Evolutionary conservation across 35 echinoderm and acorn worm species (phyloP).

Genomic region (Eucidaris tribuloides): DNA sequence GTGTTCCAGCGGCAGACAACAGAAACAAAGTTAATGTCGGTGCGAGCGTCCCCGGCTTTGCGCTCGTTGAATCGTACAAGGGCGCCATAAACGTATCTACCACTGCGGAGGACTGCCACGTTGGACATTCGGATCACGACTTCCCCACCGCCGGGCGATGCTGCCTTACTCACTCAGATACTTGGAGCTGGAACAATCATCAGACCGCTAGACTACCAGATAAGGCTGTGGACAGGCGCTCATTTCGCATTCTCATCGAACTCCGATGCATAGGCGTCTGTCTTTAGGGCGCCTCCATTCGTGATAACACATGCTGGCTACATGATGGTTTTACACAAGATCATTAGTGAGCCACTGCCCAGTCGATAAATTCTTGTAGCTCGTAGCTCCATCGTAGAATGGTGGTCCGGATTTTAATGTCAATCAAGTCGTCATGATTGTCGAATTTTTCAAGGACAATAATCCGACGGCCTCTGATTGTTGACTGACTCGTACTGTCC

Average conservation of each 20-base stretch:
- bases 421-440: slow-evolving; percentile 25
- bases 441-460: slow-evolving; percentile 36
- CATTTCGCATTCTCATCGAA: slow-evolving; percentile 5
- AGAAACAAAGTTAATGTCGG: slow-evolving; percentile 67
- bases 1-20: slow-evolving; percentile 46
- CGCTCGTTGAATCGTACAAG: slow-evolving; percentile 33
- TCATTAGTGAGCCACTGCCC: background rate
- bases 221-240: background rate
- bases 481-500: slow-evolving; percentile 20
- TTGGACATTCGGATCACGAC: slow-evolving; percentile 44
- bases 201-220: background rate
- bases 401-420: slow-evolving; percentile 52
- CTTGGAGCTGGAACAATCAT: slow-evolving; percentile 11
- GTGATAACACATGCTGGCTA: slow-evolving; percentile 3
- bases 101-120: slow-evolving; percentile 18
- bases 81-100: background rate
- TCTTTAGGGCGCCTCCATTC: background rate
- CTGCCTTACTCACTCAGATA: slow-evolving; percentile 35
- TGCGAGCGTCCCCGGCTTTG: too few species aligned
- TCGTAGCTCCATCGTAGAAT: background rate
- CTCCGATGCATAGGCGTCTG: background rate
- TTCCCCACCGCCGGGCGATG: slow-evolving; percentile 59
- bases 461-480: background rate
- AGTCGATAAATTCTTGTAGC: background rate
- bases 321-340: slow-evolving; percentile 10